Base-by-base conservation (phyloP, 2,888 invertebrate species). In the Drosophila atripex region DNA sequence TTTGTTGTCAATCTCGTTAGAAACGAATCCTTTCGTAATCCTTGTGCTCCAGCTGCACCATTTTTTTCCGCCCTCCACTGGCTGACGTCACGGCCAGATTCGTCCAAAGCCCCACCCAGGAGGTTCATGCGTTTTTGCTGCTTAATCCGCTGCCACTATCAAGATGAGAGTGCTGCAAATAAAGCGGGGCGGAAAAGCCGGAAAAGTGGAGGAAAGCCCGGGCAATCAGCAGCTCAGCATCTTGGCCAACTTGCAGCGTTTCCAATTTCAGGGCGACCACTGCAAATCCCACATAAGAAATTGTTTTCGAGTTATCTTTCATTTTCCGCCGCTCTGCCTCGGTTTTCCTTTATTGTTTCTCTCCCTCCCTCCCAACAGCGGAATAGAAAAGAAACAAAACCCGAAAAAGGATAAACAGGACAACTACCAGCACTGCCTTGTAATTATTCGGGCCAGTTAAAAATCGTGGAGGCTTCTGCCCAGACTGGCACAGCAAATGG, bases 11-110 rank as follows among this genome's bases (percentile, higher is more conserved):
- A 83, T 83, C 87, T 83, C 87, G 82, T 83, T 83, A 83, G 86
- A 87, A 83, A 85, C 78, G 82, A 83, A 83, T 83, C 82, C 87
- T 83, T 83, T 83, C 85, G 87, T 83, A 83, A 83, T 83, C 82
- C 82, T 73, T 80, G 85, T 80, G 85, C 82, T 83, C 87, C 82
- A 80, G 68, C 73, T 83, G 87, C 85, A 80, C 87, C 85, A 80
- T 78, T 71, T 84, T 84, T 75, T 69, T 50, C 58, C 11, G 7
- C 21, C n/a, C 14, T 32, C n/a, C 47, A 2, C 28, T 14, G 35
- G 16, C 39, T 9, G 50, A 32, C 50, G 50, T 50, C 50, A 49
- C 30, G 49, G 49, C 49, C 50, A 32, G 50, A 43, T 43, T 43
- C 50, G 18, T 32, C 49, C 18, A 35, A 12, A n/a, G 3, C 2